Conservation (phyloP, 2,797 vertebrate genomes). For the Carcharodon carcharias region DNA sequence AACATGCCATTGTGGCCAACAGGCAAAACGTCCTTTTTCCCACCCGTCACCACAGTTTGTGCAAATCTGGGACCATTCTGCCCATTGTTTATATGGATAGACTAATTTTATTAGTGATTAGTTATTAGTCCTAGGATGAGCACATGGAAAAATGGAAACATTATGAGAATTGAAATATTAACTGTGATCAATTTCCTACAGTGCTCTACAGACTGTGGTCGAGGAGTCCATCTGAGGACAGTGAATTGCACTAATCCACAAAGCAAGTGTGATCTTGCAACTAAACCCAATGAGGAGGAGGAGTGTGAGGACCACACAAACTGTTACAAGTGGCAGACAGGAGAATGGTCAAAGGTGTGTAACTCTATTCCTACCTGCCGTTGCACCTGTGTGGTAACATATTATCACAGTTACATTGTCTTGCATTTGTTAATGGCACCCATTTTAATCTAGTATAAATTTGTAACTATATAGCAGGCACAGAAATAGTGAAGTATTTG, state of each 20-base stretch:
- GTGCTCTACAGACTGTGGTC: slow-evolving; percentile 84
- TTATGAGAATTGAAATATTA: background rate
- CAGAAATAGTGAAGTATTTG: background rate
- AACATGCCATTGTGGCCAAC: too few species aligned
- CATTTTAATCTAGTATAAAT: background rate
- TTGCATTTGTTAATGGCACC: background rate
- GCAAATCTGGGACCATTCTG: too few species aligned
- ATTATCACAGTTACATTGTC: background rate
- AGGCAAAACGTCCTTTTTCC: too few species aligned
- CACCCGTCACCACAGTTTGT: too few species aligned
- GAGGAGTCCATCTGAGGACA: slow-evolving; percentile 68
- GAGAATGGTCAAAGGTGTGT: slow-evolving; percentile 91
- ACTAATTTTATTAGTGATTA: background rate
- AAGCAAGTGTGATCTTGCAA: slow-evolving; percentile 74
- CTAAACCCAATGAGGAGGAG: slow-evolving; percentile 68
- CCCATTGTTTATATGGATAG: background rate
- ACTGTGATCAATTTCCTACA: slow-evolving; percentile 44
- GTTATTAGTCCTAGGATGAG: background rate
- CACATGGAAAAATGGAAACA: background rate
- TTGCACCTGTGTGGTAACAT: background rate
- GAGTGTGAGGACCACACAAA: slow-evolving; percentile 77
- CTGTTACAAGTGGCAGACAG: slow-evolving; percentile 91
- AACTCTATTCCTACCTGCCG: background rate
- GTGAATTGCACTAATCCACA: slow-evolving; percentile 81
- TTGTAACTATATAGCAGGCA: background rate